Evolutionary conservation across 2,113 vertebrate genomes (phyloP), one percentile per base, ranked within the genome.

Genomic region (Telmatochromis sp.): DNA sequence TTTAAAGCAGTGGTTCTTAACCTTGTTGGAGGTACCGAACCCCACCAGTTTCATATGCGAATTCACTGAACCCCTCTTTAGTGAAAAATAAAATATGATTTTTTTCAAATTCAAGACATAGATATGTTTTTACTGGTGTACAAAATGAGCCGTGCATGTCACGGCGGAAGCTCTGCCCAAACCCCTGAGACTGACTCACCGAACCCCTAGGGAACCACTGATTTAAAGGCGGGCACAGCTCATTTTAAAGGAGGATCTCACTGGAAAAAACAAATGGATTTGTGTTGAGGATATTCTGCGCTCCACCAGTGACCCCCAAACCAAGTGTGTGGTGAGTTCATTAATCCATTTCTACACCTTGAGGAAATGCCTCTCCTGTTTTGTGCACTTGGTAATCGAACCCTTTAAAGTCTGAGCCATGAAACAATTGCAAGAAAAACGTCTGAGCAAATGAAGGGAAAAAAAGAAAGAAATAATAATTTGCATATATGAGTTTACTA

Each of bases 181-280:
- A 35, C 33, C 23, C 23, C 23, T 23, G 23, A 23, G 23, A 23
- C 23, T 23, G 23, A 23, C 23, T 23, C 23, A 23, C 23, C 23
- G 23, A 23, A 23, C 23, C 23, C 23, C 23, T 23, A 23, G 23
- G 23, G 23, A 23, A 23, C 23, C 23, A 23, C 23, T 23, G 23
- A 23, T 42, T 42, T 35, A 70, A 42, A 42, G 6, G 37, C 2
- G 0, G 37, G 1, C 21, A 1, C 8, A 0, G 37, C 65, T 73
- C 21, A 23, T 42, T 70, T 70, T 42, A 42, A 70, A 15, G 65
- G n/a, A 42, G 13, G 58, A 33, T 63, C 9, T 63, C 58, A 60
- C 58, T 63, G 28, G 19, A 19, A 63, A 33, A 60, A 58, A 58
- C 14, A 60, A 60, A 31, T 60, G 1, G 2, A 31, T 1, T 31